Evolutionary conservation across 2,797 vertebrate species (phyloP).

Genomic region (Aldrovandia affinis): DNA sequence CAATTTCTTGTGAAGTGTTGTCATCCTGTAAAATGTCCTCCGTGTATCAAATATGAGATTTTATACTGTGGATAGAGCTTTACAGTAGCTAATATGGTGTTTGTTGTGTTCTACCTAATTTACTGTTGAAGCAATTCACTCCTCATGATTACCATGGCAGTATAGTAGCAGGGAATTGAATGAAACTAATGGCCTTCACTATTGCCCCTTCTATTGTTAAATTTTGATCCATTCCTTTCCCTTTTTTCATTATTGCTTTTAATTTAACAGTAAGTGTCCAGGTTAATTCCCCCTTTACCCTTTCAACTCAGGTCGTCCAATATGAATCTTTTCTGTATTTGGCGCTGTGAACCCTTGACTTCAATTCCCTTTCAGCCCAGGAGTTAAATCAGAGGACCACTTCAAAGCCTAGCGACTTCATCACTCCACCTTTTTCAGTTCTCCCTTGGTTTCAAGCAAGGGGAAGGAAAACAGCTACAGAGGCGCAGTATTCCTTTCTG

Average conservation of each 20-base stretch:
- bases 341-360: constrained; percentile 34
- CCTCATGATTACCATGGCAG: not conserved
- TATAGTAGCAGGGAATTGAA: not conserved
- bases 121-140: not conserved
- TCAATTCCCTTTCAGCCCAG: not conserved
- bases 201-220: constrained; percentile 37
- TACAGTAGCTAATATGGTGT: not conserved
- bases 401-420: too few species aligned
- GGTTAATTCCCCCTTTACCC: constrained; percentile 64
- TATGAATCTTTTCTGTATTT: constrained; percentile 63
- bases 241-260: constrained; percentile 47
- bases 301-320: constrained; percentile 57
- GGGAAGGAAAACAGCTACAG: too few species aligned
- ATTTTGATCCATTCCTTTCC: constrained; percentile 52
- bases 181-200: constrained; percentile 23
- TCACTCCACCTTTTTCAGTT: not conserved
- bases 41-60: not conserved
- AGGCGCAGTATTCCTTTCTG: too few species aligned
- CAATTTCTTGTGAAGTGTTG: not conserved
- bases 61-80: not conserved
- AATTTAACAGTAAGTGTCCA: constrained; percentile 53
- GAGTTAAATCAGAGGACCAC: not conserved
- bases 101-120: not conserved
- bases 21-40: not conserved
- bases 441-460: not conserved